A percentile compares a stretch with the other conserved stretches of the same genome.
These are phyloP conservation scores for Hypena proboscidalis DNA, from an alignment of 2,888 invertebrate species.

Conservation along the genomic window DNA sequence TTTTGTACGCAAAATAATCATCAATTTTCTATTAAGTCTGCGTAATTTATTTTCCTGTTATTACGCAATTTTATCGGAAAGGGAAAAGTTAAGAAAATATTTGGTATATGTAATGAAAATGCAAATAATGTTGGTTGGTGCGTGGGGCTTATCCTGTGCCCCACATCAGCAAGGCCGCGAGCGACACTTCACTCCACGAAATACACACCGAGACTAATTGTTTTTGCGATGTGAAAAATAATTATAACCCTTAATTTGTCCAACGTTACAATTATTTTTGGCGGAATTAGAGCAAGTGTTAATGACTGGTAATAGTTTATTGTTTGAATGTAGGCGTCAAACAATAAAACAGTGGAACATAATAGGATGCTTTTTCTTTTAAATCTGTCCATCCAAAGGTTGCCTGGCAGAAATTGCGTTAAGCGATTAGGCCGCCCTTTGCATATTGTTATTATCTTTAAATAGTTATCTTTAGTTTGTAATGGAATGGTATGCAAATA, in stretches of 20 bases:
- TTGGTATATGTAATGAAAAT: constrained; percentile 74
- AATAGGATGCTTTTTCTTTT: too few relatives aligned
- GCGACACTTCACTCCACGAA: constrained; percentile 55
- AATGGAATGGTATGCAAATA: too few relatives aligned
- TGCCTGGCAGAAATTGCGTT: too few relatives aligned
- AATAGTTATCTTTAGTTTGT: too few relatives aligned
- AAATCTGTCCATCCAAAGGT: too few relatives aligned
- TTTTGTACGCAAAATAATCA: constrained; percentile 49
- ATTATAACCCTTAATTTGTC: too few relatives aligned
- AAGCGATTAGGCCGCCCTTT: too few relatives aligned
- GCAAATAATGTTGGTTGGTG: constrained; percentile 70
- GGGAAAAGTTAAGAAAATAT: constrained; percentile 54
- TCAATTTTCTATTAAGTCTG: constrained; percentile 56
- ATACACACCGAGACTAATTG: constrained; percentile 35
- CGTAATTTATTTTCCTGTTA: constrained; percentile 73
- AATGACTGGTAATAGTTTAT: constrained; percentile 24
- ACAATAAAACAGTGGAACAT: too few relatives aligned
- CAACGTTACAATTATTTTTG: constrained; percentile 33
- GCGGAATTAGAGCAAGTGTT: constrained; percentile 28
- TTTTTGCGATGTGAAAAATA: too few relatives aligned
- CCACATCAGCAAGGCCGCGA: constrained; percentile 80
- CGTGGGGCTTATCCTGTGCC: constrained; percentile 77
- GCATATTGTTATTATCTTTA: too few relatives aligned
- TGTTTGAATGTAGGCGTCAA: too few relatives aligned
- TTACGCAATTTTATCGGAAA: constrained; percentile 65